Conservation (phyloP, 2,888 invertebrate genomes). For the Anoncus sp. region DNA sequence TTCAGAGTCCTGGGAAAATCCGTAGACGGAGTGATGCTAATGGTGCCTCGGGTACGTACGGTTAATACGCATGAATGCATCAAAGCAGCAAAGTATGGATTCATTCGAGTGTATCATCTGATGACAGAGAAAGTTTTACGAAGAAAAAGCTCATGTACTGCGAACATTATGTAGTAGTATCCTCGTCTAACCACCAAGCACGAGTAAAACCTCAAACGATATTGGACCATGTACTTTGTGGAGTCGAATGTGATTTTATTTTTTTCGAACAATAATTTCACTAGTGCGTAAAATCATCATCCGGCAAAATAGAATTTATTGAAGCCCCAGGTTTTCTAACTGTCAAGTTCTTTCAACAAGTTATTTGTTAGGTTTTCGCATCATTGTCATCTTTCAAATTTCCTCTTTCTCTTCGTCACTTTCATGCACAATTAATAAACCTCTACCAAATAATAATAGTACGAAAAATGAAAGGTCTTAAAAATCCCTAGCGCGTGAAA, state of each 20-base stretch:
- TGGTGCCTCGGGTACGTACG: constrained; percentile 48
- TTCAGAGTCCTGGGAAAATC: constrained; percentile 16
- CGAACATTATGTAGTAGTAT: constrained; percentile 1
- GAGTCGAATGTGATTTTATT: background rate
- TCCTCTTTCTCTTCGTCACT: no score
- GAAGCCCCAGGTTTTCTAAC: background rate
- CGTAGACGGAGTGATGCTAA: constrained; percentile 44
- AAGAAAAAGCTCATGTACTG: constrained; percentile 26
- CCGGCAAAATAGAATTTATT: background rate
- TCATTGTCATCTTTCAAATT: no score
- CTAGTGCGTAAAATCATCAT: background rate
- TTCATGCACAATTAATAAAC: no score
- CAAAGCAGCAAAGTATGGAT: constrained; percentile 48
- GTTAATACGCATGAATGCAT: constrained; percentile 58
- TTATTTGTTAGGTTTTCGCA: no score
- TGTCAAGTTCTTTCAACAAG: no score
- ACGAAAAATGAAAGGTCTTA: no score
- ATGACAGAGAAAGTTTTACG: constrained; percentile 24
- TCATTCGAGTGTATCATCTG: constrained; percentile 43
- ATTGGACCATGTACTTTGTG: background rate
- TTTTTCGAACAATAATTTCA: background rate
- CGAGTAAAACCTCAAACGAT: constrained; percentile 10
- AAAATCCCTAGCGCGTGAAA: no score
- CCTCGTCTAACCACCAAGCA: constrained; percentile 11
- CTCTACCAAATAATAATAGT: no score